phyloP scores from a whole-genome alignment of 1,140 invertebrate species.

The Tetraneura akinire region DNA sequence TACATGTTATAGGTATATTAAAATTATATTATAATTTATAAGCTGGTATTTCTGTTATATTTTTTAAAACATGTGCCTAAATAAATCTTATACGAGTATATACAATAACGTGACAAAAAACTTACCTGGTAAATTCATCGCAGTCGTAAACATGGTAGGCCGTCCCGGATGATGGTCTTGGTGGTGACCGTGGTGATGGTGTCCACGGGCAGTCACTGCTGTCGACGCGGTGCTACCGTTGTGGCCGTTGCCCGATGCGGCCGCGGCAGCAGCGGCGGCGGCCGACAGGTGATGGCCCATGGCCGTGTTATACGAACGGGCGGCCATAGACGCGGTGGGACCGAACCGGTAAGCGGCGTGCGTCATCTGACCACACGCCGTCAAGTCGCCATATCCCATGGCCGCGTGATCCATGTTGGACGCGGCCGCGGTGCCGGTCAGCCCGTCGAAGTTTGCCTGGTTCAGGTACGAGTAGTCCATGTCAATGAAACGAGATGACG shows the following conservation, averaged over 20 bases:
- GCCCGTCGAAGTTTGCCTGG: conserved; percentile 46
- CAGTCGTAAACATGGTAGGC: conserved; percentile 35
- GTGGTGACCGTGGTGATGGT: conserved; percentile 34
- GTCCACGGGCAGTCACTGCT: background rate
- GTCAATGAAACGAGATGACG: background rate
- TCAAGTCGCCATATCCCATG: conserved; percentile 43
- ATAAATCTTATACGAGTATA: too few species aligned
- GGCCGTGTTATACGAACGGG: conserved; percentile 46
- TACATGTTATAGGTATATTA: too few species aligned
- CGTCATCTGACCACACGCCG: conserved; percentile 38
- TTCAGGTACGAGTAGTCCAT: conserved; percentile 50
- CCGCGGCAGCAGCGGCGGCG: conserved; percentile 30
- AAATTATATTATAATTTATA: too few species aligned
- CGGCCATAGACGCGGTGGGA: conserved; percentile 46
- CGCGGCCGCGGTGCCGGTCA: conserved; percentile 15
- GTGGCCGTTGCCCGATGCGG: conserved; percentile 24
- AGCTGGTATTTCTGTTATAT: too few species aligned
- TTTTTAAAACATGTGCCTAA: too few species aligned
- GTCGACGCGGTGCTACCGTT: background rate
- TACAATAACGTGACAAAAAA: too few species aligned
- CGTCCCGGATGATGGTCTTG: conserved; percentile 39
- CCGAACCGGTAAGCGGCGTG: conserved; percentile 47
- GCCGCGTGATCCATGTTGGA: conserved; percentile 47
- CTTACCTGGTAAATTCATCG: conserved; percentile 44
- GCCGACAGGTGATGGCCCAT: conserved; percentile 46